Evolutionary conservation across 2,797 vertebrate species (phyloP), one percentile per base, ranked within the genome.

Genomic region (Periophthalmus magnuspinnatus): DNA sequence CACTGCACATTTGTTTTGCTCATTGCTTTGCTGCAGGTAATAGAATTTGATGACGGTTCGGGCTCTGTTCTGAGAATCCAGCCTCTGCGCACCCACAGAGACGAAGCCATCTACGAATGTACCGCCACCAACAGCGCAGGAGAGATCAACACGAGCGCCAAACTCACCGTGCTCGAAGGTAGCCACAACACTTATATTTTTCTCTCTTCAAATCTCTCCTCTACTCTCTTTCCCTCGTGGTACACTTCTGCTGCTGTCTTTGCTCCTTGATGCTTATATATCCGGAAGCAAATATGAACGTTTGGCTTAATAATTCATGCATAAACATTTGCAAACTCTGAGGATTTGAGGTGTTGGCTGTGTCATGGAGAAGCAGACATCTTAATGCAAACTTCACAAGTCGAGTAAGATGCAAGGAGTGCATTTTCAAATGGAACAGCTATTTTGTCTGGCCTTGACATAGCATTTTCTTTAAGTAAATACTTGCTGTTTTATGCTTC

Each of bases 31-130:
- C 36, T 41, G n/a, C 68, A 99, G 97, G 97, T 98, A 76, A 98
- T 99, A 21, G 97, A 98, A 89, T 98, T 98, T 78, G 97, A 99
- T 55, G 96, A 98, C 0, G 96, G 97, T 28, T 96, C 97, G 2
- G 96, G 97, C 78, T 98, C 97, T 0, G 96, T 99, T 28, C 93
- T 99, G 80, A 93, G 97, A 81, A 99, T 99, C 89, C 97, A 99
- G 85, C 97, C 97, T 0, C 89, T 99, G 75, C 95, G 97, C 32
- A 96, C 96, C 13, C 96, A 97, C 85, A 94, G 97, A 66, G 97
- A 98, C 9, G 97, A 99, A 87, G 97, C 97, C 47, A 97, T 98
- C 88, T 99, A 99, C 5, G 97, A 99, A 85, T 99, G 97, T 85
- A 97, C 96, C 13, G 96, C 97, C 81, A 93, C 95, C 83, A 99